Conservation (phyloP, 2,888 invertebrate genomes). For the Anoplius nigerrimus region DNA sequence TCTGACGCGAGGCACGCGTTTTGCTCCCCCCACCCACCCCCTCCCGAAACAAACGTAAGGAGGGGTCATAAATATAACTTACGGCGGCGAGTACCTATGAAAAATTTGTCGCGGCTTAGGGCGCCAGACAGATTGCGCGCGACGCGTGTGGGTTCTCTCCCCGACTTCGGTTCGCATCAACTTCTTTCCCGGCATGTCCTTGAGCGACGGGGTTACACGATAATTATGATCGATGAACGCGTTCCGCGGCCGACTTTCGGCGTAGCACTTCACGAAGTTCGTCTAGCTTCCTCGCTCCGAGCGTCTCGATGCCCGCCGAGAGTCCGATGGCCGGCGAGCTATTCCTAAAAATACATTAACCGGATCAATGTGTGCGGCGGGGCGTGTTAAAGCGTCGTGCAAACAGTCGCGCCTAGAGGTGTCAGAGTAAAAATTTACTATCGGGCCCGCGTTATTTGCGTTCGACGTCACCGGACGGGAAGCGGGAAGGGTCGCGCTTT, state of each 20-base stretch:
- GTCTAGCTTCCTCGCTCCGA: too few relatives aligned
- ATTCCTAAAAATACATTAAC: background rate
- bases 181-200: background rate
- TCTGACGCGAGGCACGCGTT: conserved; percentile 61
- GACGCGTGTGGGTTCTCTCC: conserved; percentile 33
- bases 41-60: conserved; percentile 35
- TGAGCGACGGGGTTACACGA: too few relatives aligned
- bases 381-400: conserved; percentile 24
- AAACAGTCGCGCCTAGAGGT: conserved; percentile 43
- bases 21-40: background rate
- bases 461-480: conserved; percentile 17
- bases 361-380: conserved; percentile 15
- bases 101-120: conserved; percentile 59
- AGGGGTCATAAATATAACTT: conserved; percentile 60
- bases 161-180: conserved; percentile 34
- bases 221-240: too few relatives aligned
- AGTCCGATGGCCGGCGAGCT: too few relatives aligned
- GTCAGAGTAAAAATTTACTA: conserved; percentile 38
- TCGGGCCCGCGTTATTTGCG: conserved; percentile 27
- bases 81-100: conserved; percentile 59
- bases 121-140: conserved; percentile 49
- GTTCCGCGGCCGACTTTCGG: too few relatives aligned
- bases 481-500: conserved; percentile 11
- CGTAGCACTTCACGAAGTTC: too few relatives aligned
- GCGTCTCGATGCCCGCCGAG: too few relatives aligned